These are phyloP conservation scores for Discoglossus pictus DNA, from an alignment of 2,797 vertebrate genomes.

Conservation along the genomic window DNA sequence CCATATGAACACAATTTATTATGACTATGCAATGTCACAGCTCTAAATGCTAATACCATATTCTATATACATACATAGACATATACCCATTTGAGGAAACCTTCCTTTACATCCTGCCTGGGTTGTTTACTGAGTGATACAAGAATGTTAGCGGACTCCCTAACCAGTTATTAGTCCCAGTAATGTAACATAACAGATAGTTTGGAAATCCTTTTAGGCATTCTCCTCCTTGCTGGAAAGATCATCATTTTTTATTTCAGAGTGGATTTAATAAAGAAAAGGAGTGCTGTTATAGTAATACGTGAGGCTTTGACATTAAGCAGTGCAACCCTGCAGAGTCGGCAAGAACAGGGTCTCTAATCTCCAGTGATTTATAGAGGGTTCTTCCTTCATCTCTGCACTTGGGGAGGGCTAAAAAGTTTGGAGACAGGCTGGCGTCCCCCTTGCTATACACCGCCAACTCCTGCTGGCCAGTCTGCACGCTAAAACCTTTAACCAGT, in stretches of 20 bases:
- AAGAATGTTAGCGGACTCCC: slow-evolving; percentile 77
- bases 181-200: slow-evolving; percentile 84
- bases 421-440: slow-evolving; percentile 98
- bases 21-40: too few relatives aligned
- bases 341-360: slow-evolving; percentile 93
- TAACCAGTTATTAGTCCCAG: slow-evolving; percentile 78
- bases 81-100: slow-evolving; percentile 55
- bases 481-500: slow-evolving; percentile 74
- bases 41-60: too few relatives aligned
- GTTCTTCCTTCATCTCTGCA: slow-evolving; percentile 86
- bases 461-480: slow-evolving; percentile 75
- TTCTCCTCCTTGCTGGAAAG: slow-evolving; percentile 81
- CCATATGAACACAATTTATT: too few relatives aligned
- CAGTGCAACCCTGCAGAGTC: slow-evolving; percentile 86
- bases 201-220: slow-evolving; percentile 83
- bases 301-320: slow-evolving; percentile 92
- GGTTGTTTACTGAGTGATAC: slow-evolving; percentile 68
- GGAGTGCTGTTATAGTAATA: slow-evolving; percentile 86
- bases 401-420: slow-evolving; percentile 88
- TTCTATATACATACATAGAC: too few relatives aligned
- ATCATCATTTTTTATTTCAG: slow-evolving; percentile 81
- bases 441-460: slow-evolving; percentile 75
- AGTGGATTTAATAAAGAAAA: slow-evolving; percentile 87
- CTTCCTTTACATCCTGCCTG: slow-evolving; percentile 62
- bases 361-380: slow-evolving; percentile 98